Percentiles rank a stretch among this genome's conserved stretches.
Evolutionary conservation across 2,797 vertebrate genomes (phyloP).

Genomic region (Pangasius mekongensis): DNA sequence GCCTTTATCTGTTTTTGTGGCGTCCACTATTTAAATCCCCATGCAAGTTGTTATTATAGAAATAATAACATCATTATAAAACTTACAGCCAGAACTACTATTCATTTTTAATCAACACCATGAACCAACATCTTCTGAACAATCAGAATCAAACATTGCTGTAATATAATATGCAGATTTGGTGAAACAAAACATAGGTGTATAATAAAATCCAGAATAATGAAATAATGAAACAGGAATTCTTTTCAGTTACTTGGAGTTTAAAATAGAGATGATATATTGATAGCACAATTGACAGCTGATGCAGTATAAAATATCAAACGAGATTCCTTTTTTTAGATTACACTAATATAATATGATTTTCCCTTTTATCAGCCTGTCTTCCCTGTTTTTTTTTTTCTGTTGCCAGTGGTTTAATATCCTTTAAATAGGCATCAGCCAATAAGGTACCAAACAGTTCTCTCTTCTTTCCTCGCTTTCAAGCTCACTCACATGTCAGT

Average conservation of each 20-base stretch:
- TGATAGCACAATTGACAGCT: slow-evolving; percentile 72
- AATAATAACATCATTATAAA: not conserved
- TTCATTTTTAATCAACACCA: not conserved
- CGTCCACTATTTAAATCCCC: not conserved
- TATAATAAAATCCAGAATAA: not conserved
- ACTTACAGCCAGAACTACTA: not conserved
- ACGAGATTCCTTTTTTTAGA: slow-evolving; percentile 58
- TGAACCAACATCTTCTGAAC: not conserved
- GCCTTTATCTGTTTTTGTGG: not conserved
- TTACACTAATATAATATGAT: slow-evolving; percentile 68
- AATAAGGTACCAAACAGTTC: slow-evolving; percentile 65
- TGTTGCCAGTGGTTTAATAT: slow-evolving; percentile 59
- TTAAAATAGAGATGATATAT: slow-evolving; percentile 42
- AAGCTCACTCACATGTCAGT: slow-evolving; percentile 76
- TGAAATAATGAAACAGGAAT: not conserved
- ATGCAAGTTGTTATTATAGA: not conserved
- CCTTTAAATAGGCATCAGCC: slow-evolving; percentile 62
- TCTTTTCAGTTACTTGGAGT: not conserved
- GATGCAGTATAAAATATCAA: slow-evolving; percentile 22
- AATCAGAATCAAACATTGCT: not conserved
- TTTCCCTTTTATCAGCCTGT: slow-evolving; percentile 63
- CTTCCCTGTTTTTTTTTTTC: slow-evolving; percentile 50
- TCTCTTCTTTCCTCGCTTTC: slow-evolving; percentile 38
- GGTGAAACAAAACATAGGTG: not conserved
- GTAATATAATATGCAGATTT: not conserved